Percentiles rank a stretch among this genome's conserved stretches.
Conservation (phyloP, 2,888 invertebrate species). For the Osedax fenrisi region DNA sequence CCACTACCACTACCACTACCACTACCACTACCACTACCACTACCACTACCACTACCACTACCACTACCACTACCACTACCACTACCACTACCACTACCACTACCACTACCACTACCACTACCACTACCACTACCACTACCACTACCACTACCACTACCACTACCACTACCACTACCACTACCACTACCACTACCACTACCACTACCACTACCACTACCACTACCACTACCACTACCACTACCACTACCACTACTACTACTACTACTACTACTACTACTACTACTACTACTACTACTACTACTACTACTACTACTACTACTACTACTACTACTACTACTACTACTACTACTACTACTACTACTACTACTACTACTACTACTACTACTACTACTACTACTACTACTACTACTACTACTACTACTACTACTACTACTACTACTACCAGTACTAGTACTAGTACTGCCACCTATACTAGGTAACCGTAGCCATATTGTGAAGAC, state of each 20-base stretch:
- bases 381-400: not conserved
- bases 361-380: not conserved
- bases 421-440: not conserved
- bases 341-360: not conserved
- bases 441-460: not conserved
- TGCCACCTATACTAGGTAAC: not conserved
- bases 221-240: too few relatives aligned
- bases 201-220: too few relatives aligned
- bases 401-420: not conserved
- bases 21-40: too few relatives aligned
- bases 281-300: not conserved
- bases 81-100: too few relatives aligned
- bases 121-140: too few relatives aligned
- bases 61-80: too few relatives aligned
- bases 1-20: too few relatives aligned
- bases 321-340: not conserved
- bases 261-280: not conserved
- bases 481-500: conserved; percentile 40
- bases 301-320: not conserved
- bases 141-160: too few relatives aligned
- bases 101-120: too few relatives aligned
- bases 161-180: too few relatives aligned
- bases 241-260: not conserved
- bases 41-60: too few relatives aligned
- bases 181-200: not conserved